Base-by-base conservation (phyloP, 2,888 invertebrate genomes). In the Drosophila paracracens region DNA sequence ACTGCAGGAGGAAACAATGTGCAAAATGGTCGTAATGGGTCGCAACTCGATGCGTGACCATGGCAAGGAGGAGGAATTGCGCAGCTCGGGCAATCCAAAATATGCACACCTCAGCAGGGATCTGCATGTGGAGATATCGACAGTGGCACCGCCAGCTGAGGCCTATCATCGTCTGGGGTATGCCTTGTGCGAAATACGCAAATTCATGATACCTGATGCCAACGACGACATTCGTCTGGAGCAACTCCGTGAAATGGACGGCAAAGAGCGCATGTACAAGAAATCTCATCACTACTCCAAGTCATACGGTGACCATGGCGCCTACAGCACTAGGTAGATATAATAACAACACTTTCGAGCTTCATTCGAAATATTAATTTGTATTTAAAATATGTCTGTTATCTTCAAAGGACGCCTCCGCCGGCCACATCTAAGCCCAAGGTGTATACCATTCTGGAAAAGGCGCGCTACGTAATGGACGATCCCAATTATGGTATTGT, bases 1-100 rank as follows among this genome's bases (percentile, higher is more conserved):
- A 80, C 94, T 98, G 46, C 98, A 98, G 92, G 98, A 98, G 91
- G 98, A 98, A 92, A 98, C 98, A 1, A 97, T 98, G 95, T 98
- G 98, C 92, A 98, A 98, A 94, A 98, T 98, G 97, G 97, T 98
- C 4, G 97, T 98, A 6, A 94, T 98, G 61, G 98, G 98, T 0
- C 95, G 97, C 80, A 98, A 98, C 13, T 98, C 98, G 2, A 98
- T 98, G 98, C 96, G 97, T 91, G 98, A 98, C 92, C 95, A 98
- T 87, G 96, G 96, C 89, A 98, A 98, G 96, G 98, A 98, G 92
- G 98, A 98, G 93, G 98, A 98, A 91, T 94, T 98, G 5, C 94
- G 98, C 21, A 95, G 96, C 35, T 97, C 97, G 52, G 97, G 97
- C 0, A 98, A 98, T 93, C 97, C 97, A 2, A 98, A 98, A 93